These are phyloP conservation scores for Alcis repandata DNA, from an alignment of 2,888 invertebrate genomes.

Conservation along the genomic window DNA sequence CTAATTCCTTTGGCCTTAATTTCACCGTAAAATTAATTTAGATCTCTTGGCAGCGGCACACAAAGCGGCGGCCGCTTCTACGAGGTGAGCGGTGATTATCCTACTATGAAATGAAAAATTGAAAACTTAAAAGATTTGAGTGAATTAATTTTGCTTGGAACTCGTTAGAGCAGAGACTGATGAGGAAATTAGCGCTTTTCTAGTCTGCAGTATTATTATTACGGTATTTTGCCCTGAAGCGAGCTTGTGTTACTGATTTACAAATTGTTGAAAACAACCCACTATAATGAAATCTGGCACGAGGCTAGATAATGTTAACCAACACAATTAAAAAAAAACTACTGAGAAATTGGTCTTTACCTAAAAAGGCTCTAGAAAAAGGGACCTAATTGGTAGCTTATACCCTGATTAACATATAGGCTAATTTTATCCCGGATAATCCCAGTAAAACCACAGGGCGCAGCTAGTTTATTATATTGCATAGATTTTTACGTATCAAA, in stretches of 20 bases:
- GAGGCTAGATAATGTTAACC: no score
- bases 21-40: constrained; percentile 6
- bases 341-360: no score
- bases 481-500: not conserved
- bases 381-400: no score
- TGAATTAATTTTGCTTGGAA: not conserved
- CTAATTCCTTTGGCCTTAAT: not conserved
- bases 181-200: not conserved
- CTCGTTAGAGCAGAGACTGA: not conserved
- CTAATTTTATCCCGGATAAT: no score
- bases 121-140: constrained; percentile 1
- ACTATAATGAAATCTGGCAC: no score
- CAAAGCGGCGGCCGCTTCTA: not conserved
- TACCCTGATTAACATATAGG: no score
- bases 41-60: not conserved
- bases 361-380: no score
- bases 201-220: not conserved
- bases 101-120: constrained; percentile 2
- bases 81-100: constrained; percentile 1
- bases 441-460: not conserved
- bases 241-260: no score
- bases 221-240: no score
- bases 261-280: no score
- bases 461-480: not conserved
- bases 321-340: no score